phyloP scores from a whole-genome alignment of 2,797 vertebrate genomes.

The Meda fulgida region DNA sequence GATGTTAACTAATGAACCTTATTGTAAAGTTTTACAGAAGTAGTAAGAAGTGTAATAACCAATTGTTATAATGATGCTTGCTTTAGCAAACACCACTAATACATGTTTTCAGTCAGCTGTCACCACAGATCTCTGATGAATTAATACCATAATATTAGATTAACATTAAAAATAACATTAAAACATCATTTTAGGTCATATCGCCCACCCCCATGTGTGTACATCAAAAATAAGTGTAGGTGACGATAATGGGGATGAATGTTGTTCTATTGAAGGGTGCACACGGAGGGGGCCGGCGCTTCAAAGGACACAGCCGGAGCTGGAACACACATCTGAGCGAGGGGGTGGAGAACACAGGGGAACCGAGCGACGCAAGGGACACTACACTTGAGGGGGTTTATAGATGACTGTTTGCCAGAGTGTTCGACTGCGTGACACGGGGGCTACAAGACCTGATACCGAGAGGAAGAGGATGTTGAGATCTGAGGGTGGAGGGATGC shows the following conservation, averaged over 20 bases:
- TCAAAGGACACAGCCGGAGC: slow-evolving; percentile 31
- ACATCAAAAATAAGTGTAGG: slow-evolving; percentile 32
- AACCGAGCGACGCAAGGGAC: slow-evolving; percentile 21
- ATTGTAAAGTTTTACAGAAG: too few relatives aligned
- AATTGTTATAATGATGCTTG: background rate
- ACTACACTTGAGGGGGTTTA: slow-evolving; percentile 52
- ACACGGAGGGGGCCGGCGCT: slow-evolving; percentile 30
- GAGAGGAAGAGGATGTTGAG: slow-evolving; percentile 8
- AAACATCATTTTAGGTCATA: background rate
- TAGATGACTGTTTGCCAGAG: slow-evolving; percentile 45
- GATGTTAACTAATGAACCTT: too few relatives aligned
- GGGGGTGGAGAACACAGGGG: slow-evolving; percentile 27
- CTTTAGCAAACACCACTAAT: background rate
- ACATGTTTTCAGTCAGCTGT: background rate
- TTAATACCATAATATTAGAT: slow-evolving; percentile 19
- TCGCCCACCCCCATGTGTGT: slow-evolving; percentile 9
- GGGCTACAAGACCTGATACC: slow-evolving; percentile 25
- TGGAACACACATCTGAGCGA: slow-evolving; percentile 27
- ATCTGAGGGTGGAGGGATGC: slow-evolving; percentile 10
- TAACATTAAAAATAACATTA: slow-evolving; percentile 26
- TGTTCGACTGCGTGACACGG: slow-evolving; percentile 36
- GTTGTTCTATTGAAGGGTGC: slow-evolving; percentile 6
- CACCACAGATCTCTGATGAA: background rate
- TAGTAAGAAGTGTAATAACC: background rate
- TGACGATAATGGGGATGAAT: slow-evolving; percentile 26